Conservation (phyloP, 2,797 vertebrate genomes). For the Coranthus polyacanthus region DNA sequence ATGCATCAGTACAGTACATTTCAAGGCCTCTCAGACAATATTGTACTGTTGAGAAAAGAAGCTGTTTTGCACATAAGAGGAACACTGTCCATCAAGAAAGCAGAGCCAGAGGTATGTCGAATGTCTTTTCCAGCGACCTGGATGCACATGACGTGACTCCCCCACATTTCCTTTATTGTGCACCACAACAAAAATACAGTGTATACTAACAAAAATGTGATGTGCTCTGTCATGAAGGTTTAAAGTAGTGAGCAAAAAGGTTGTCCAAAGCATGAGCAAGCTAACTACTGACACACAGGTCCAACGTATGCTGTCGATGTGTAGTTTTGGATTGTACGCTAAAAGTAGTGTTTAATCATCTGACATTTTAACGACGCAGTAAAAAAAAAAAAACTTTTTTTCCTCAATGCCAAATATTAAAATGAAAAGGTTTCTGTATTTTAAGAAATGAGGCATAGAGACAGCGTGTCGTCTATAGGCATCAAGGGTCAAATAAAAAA, state of each 20-base stretch:
- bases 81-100: slow-evolving; percentile 47
- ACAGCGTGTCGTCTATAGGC: slow-evolving; percentile 11
- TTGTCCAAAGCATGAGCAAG: slow-evolving; percentile 41
- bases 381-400: slow-evolving; percentile 32
- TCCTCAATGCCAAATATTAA: slow-evolving; percentile 33
- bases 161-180: slow-evolving; percentile 33
- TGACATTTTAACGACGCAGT: slow-evolving; percentile 39
- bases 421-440: slow-evolving; percentile 21
- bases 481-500: slow-evolving; percentile 37
- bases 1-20: slow-evolving; percentile 49
- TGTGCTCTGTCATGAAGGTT: slow-evolving; percentile 40
- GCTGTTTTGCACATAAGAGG: slow-evolving; percentile 44
- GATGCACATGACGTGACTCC: slow-evolving; percentile 20
- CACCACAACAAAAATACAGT: slow-evolving; percentile 55
- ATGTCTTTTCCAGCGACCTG: slow-evolving; percentile 50
- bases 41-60: slow-evolving; percentile 47
- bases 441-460: slow-evolving; percentile 8
- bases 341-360: slow-evolving; percentile 44
- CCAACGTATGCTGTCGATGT: slow-evolving; percentile 36
- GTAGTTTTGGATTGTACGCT: slow-evolving; percentile 28
- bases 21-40: slow-evolving; percentile 71
- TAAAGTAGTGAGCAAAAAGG: slow-evolving; percentile 41
- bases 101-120: slow-evolving; percentile 65
- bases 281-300: slow-evolving; percentile 20
- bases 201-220: slow-evolving; percentile 31